These are phyloP conservation scores for Danio albolineatus DNA, from an alignment of 2,797 vertebrate genomes.

Conservation along the genomic window DNA sequence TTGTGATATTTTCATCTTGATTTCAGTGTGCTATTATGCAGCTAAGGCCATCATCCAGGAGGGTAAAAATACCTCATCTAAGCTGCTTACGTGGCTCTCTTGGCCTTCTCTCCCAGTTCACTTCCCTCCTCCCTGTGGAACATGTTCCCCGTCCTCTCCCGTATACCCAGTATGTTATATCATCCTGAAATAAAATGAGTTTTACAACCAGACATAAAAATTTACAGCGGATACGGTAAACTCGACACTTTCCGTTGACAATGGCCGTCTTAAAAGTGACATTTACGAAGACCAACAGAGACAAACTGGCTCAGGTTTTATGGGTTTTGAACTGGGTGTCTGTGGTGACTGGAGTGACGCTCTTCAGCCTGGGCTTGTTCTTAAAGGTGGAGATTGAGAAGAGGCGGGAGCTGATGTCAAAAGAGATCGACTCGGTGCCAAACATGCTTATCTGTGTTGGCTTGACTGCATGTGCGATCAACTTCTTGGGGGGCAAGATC, in stretches of 20 bases:
- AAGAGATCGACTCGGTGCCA: conserved; percentile 81
- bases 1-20: conserved; percentile 30
- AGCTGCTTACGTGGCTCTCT: conserved; percentile 62
- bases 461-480: conserved; percentile 84
- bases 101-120: conserved; percentile 21
- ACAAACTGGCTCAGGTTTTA: conserved; percentile 85
- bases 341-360: conserved; percentile 82
- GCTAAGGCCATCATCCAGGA: conserved; percentile 40
- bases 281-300: conserved; percentile 84
- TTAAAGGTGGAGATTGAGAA: conserved; percentile 87
- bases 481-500: conserved; percentile 89
- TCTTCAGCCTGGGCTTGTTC: conserved; percentile 87
- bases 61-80: conserved; percentile 61
- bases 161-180: conserved; percentile 5
- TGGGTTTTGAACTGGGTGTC: conserved; percentile 92
- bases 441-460: conserved; percentile 86
- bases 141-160: not conserved
- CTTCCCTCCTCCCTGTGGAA: conserved; percentile 2
- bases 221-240: conserved; percentile 13
- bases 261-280: conserved; percentile 89
- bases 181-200: conserved; percentile 6
- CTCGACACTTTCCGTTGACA: not conserved
- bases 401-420: conserved; percentile 85
- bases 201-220: not conserved
- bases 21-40: conserved; percentile 39